phyloP scores from a whole-genome alignment of 37 sponge, comb jelly and placozoan species.

The Dysidea cf. avara region DNA sequence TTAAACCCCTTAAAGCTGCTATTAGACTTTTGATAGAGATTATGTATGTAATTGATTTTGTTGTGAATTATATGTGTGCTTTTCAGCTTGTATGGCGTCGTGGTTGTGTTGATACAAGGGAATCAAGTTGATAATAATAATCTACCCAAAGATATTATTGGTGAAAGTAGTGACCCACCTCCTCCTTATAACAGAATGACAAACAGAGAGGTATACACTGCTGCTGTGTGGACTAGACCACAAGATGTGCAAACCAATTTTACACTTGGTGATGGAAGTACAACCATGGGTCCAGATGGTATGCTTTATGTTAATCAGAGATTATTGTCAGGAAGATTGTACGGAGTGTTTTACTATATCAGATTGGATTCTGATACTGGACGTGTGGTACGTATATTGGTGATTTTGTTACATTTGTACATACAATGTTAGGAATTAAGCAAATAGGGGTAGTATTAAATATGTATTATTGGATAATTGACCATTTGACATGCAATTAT shows the following conservation, averaged over 20 bases:
- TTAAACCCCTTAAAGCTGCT: too few relatives aligned
- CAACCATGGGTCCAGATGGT: slow-evolving; percentile 5
- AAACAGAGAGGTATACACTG: slow-evolving; percentile 6
- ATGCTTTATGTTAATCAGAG: slow-evolving; percentile 13
- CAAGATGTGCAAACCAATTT: slow-evolving; percentile 2
- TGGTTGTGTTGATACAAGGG: slow-evolving; percentile 4
- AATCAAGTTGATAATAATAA: slow-evolving; percentile 2
- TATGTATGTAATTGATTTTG: too few relatives aligned
- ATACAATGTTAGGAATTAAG: too few relatives aligned
- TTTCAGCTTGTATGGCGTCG: slow-evolving; percentile 42
- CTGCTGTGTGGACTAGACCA: slow-evolving; percentile 39
- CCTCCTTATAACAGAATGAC: neutral
- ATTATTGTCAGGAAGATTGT: slow-evolving; percentile 9
- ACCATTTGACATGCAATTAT: too few relatives aligned
- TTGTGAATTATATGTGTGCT: too few relatives aligned
- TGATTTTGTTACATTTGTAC: too few relatives aligned
- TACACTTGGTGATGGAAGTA: slow-evolving; percentile 28
- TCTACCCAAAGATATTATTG: slow-evolving; percentile 6
- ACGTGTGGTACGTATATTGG: too few relatives aligned
- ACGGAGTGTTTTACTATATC: slow-evolving; percentile 16
- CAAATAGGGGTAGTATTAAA: too few relatives aligned
- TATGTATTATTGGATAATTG: too few relatives aligned
- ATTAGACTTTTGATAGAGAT: too few relatives aligned
- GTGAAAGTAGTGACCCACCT: neutral
- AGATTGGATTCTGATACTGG: neutral